phyloP scores from a whole-genome alignment of 2,113 vertebrate species.

The Nothobranchius furzeri region DNA sequence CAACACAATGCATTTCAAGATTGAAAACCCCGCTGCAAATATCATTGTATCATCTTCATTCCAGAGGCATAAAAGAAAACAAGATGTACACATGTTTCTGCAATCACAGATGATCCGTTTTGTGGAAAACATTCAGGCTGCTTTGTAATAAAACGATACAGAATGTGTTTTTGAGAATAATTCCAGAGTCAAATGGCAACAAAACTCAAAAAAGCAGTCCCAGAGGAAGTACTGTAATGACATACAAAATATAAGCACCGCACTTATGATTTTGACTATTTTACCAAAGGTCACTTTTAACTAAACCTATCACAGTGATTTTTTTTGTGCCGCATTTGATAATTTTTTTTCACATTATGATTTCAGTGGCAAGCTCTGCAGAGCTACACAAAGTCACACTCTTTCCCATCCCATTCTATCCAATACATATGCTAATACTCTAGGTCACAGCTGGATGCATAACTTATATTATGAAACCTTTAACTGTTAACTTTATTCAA shows the following conservation, averaged over 20 bases:
- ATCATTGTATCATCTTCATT: conserved; percentile 43
- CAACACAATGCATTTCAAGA: conserved; percentile 41
- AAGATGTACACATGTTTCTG: conserved; percentile 12
- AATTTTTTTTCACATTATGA: conserved; percentile 30
- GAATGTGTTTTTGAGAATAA: conserved; percentile 1
- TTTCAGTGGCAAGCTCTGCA: conserved; percentile 57
- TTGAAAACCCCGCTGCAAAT: conserved; percentile 42
- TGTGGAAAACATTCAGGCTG: conserved; percentile 23
- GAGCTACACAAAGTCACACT: conserved; percentile 39
- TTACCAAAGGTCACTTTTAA: conserved; percentile 35
- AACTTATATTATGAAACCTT: conserved; percentile 41
- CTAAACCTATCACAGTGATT: conserved; percentile 38
- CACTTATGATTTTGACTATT: neutral
- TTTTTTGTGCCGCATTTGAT: conserved; percentile 8
- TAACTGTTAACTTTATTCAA: conserved; percentile 54
- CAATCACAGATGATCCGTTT: conserved; percentile 4
- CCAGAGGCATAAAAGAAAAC: conserved; percentile 26
- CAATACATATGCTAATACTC: conserved; percentile 64
- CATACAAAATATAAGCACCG: neutral
- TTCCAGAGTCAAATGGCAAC: conserved; percentile 1
- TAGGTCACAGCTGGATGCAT: conserved; percentile 37
- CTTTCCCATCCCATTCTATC: conserved; percentile 26
- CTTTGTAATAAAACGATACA: neutral
- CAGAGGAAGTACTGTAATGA: too few species aligned
- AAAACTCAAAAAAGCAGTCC: too few species aligned